phyloP scores from a whole-genome alignment of 37 sponge, comb jelly and placozoan species.

The Halisarca cf. caerulea region DNA sequence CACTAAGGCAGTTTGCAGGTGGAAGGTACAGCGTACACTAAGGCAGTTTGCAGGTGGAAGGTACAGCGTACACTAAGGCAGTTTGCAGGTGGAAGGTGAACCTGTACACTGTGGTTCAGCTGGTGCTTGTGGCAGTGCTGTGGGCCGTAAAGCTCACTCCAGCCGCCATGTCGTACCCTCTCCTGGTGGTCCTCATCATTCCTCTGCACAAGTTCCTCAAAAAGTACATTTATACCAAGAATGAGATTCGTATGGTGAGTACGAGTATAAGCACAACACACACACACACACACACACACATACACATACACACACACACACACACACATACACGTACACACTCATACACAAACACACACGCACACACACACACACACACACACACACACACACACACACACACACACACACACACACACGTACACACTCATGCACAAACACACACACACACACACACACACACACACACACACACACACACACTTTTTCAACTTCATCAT shows the following conservation, averaged over 20 bases:
- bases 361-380: no score
- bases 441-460: no score
- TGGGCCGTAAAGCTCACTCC: constrained; percentile 61
- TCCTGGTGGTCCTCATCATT: constrained; percentile 50
- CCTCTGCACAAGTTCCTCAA: constrained; percentile 44
- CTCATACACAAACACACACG: no score
- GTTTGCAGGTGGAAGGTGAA: not conserved
- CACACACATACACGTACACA: no score
- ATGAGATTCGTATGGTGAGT: constrained; percentile 69
- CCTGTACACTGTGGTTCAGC: constrained; percentile 34
- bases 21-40: constrained; percentile 31
- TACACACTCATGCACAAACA: no score
- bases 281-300: no score
- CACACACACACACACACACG: no score
- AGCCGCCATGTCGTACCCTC: constrained; percentile 57
- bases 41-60: not conserved
- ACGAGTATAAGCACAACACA: no score
- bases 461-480: no score
- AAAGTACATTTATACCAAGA: constrained; percentile 49
- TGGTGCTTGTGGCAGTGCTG: constrained; percentile 45
- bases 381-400: no score
- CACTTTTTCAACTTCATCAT: no score
- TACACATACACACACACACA: no score
- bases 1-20: not conserved
- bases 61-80: constrained; percentile 24